These are phyloP conservation scores for Drosophila nr. fundita DNA, from an alignment of 2,888 invertebrate species.

Conservation along the genomic window DNA sequence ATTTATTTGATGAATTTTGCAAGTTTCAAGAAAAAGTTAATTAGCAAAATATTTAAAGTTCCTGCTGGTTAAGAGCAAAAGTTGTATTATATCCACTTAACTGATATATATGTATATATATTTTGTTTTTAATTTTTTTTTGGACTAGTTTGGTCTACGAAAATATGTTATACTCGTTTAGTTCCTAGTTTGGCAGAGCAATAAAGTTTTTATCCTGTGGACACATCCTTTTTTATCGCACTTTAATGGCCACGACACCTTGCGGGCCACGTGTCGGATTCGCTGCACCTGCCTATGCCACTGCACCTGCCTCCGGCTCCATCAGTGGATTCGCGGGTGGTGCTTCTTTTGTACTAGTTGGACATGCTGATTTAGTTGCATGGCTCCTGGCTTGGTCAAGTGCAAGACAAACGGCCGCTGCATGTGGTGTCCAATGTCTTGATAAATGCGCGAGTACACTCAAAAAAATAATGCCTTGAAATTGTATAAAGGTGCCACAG, in stretches of 20 bases:
- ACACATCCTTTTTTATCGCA: background rate
- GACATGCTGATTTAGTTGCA: constrained; percentile 57
- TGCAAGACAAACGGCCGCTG: constrained; percentile 76
- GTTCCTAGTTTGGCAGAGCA: background rate
- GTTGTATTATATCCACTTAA: background rate
- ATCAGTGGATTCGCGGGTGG: background rate
- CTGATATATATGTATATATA: background rate
- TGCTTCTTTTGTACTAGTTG: constrained; percentile 2
- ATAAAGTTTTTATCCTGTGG: background rate
- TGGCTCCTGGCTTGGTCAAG: constrained; percentile 55
- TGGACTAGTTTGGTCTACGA: background rate
- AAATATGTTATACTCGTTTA: background rate
- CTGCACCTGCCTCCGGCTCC: background rate
- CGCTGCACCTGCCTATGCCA: background rate
- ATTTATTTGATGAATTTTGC: too few species aligned
- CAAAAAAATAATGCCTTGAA: background rate
- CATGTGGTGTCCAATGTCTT: constrained; percentile 77
- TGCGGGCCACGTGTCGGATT: constrained; percentile 15
- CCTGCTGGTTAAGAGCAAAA: background rate
- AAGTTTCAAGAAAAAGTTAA: background rate
- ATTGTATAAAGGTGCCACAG: background rate
- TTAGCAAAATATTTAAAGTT: background rate
- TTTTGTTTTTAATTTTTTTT: background rate
- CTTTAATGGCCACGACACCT: constrained; percentile 36
- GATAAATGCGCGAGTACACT: constrained; percentile 62